Evolutionary conservation across 2,888 invertebrate species (phyloP), one percentile per base, ranked within the genome.

Genomic region (Hyppa rectilinea): DNA sequence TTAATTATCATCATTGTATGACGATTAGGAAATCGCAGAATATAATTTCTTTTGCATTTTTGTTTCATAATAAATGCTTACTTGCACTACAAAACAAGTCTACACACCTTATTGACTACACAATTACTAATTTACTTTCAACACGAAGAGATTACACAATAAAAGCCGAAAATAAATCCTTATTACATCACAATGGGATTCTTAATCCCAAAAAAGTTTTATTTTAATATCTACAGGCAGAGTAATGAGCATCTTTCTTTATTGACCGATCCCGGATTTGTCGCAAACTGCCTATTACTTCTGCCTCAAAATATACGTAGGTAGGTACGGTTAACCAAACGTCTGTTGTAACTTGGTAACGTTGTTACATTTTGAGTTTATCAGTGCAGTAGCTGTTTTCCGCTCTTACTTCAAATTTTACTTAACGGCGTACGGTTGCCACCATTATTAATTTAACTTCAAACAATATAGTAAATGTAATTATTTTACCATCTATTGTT

Each of bases 151-250:
- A 84, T 84, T 82, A 84, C 70, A 75, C 31, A 9, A 45, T 75
- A 70, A 26, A 69, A 75, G 60, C 68, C 31, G 10, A 50, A 71
- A 78, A 78, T 66, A 71, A 59, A 75, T 50, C 52, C 64, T 66
- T 60, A 61, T 36, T 71, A 72, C 40, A 74, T 83, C 83, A 83
- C 75, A 76, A 65, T 45, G 56, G 83, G 81, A 85, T 85, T 85
- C 38, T 62, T 20, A 83, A 85, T 75, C 83, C 81, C 50, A 75
- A 75, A 76, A 69, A 70, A 73, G 55, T 68, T 63, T 40, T 43
- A 26, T 47, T 53, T 40, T 12, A 36, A 45, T 52, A 53, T 49
- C 23, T 56, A 38, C 31, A n/a, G 40, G 52, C 65, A 81, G 50
- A 74, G 17, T 60, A 29, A 20, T 23, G 58, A 56, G 50, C 14